A percentile compares a stretch with the other conserved stretches of the same genome.
phyloP scores from a whole-genome alignment of 1,140 invertebrate species.

The Luehdorfia chinensis region DNA sequence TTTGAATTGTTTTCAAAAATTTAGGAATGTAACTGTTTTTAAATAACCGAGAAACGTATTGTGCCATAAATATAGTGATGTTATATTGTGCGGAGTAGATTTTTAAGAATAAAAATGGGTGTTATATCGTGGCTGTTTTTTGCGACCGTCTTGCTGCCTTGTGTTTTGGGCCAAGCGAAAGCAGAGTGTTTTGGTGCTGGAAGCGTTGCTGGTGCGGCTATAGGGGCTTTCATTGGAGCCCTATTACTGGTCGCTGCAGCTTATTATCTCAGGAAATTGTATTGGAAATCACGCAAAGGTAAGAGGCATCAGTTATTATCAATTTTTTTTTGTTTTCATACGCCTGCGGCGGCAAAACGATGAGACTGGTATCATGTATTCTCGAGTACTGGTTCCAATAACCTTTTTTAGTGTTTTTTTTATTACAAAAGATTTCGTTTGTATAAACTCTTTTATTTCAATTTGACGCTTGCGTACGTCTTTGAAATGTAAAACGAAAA shows the following conservation, averaged over 20 bases:
- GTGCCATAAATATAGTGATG: constrained; percentile 72
- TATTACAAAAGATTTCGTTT: neutral
- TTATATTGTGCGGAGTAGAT: constrained; percentile 44
- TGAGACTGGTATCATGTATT: constrained; percentile 10
- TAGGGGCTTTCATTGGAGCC: constrained; percentile 67
- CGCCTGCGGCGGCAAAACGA: constrained; percentile 16
- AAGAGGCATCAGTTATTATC: constrained; percentile 28
- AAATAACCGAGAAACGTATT: constrained; percentile 34
- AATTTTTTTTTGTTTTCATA: constrained; percentile 20
- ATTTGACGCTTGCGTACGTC: no score
- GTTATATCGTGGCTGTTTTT: constrained; percentile 57
- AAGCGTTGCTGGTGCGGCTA: constrained; percentile 66
- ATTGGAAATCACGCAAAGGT: constrained; percentile 73
- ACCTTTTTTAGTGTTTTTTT: constrained; percentile 20
- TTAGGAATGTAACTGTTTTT: constrained; percentile 56
- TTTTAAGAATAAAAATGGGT: constrained; percentile 50
- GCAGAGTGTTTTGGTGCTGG: constrained; percentile 69
- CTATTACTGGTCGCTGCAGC: constrained; percentile 56
- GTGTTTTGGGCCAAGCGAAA: constrained; percentile 66
- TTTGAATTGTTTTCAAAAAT: constrained; percentile 27
- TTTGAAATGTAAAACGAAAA: no score
- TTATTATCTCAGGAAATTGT: constrained; percentile 67
- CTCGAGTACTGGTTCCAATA: constrained; percentile 19
- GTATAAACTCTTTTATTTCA: no score
- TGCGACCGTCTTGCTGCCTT: constrained; percentile 60